A percentile compares a stretch with the other conserved stretches of the same genome.
These are phyloP conservation scores for Anguilla marmorata DNA, from an alignment of 2,797 vertebrate species.

Conservation along the genomic window DNA sequence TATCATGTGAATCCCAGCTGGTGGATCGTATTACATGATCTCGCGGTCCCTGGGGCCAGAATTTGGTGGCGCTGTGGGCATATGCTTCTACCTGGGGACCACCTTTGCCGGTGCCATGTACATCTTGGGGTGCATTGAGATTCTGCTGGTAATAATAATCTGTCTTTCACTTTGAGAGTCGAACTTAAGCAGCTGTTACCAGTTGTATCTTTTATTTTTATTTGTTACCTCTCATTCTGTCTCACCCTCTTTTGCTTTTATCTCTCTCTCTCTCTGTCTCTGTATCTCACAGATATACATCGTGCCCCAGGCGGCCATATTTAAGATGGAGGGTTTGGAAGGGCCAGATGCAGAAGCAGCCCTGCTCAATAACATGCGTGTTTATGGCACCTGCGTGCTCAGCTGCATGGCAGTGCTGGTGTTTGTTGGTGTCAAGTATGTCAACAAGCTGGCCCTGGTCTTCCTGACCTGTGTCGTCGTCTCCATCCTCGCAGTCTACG, in stretches of 20 bases:
- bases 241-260: not conserved
- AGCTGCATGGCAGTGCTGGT: slow-evolving; percentile 91
- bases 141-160: slow-evolving; percentile 79
- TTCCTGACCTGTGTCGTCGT: slow-evolving; percentile 97
- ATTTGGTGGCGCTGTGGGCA: slow-evolving; percentile 95
- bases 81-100: slow-evolving; percentile 98
- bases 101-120: slow-evolving; percentile 99
- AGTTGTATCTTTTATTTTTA: not conserved
- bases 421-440: slow-evolving; percentile 96
- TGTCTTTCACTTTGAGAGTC: not conserved
- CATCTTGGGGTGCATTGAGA: slow-evolving; percentile 97
- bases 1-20: slow-evolving; percentile 73
- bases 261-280: slow-evolving; percentile 23
- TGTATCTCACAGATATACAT: slow-evolving; percentile 83
- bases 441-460: slow-evolving; percentile 95
- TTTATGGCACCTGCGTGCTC: slow-evolving; percentile 93
- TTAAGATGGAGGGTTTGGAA: slow-evolving; percentile 83
- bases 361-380: slow-evolving; percentile 96
- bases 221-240: not conserved
- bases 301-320: slow-evolving; percentile 89
- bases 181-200: not conserved
- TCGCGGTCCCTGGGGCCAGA: slow-evolving; percentile 95
- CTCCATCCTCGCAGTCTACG: slow-evolving; percentile 94
- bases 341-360: slow-evolving; percentile 74
- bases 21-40: slow-evolving; percentile 99